Base-by-base conservation (phyloP, 2,888 invertebrate species). In the Pedicia rivosa region DNA sequence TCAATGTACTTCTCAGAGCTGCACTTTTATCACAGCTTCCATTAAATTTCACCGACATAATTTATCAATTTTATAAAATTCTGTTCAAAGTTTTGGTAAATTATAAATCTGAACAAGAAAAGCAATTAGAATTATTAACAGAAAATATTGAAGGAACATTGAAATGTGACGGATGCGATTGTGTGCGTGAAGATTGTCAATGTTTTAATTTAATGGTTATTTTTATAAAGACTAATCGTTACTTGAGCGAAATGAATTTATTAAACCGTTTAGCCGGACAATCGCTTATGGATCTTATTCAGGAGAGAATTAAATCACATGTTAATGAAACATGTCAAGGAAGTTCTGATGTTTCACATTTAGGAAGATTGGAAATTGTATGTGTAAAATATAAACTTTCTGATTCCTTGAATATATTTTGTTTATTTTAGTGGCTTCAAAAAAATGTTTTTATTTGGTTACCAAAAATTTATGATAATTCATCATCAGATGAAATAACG, bases 361-460 rank as follows among this genome's bases (percentile, higher is more conserved):
- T 91, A 35, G 63, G 65, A n/a, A 66, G 68, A 37, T 62, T 92
- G 13, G 80, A 87, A 62, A 71, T 72, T 54, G 80, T 78, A 62
- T 52, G 51, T 43, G 6, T 13, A n/a, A 33, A 28, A 9, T 26
- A 25, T 28, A 24, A 15, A 13, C 38, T 37, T 27, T 37, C 12
- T 39, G 19, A 26, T 10, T 16, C 34, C 6, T 15, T 26, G 16
- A 28, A 37, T 29, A 24, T 15, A 31, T 40, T 28, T 17, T 25
- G 35, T 10, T 10, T 29, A 9, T 59, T 62, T 5, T 52, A 81
- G 73, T 94, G 92, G 92, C 66, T 94, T 2, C 77, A 87, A 43
- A 76, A 74, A 9, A 78, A 83, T 35, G 81, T 92, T 0, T 72
- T 91, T 57, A 75, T 76, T 17, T 94, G 92, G 92, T 56, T 94